Evolutionary conservation across 2,888 invertebrate species (phyloP).

Genomic region (Athalia rosae): DNA sequence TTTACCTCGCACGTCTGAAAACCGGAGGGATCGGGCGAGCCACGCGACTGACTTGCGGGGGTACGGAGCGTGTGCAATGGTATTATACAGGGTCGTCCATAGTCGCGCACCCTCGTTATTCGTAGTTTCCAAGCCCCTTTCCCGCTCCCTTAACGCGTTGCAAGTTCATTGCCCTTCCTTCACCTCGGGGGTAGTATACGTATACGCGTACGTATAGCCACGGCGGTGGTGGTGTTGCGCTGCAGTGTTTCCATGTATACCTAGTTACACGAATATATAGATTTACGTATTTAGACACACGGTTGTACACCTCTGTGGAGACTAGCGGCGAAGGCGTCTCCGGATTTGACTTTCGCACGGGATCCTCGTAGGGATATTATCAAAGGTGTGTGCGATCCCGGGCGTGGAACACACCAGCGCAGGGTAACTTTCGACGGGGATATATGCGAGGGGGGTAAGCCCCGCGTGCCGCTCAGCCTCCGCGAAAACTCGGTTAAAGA

Average conservation of each 20-base stretch:
- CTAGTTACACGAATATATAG: background rate
- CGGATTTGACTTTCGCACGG: no score
- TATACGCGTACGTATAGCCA: no score
- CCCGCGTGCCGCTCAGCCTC: background rate
- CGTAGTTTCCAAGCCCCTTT: background rate
- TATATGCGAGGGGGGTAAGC: background rate
- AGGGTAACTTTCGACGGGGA: background rate
- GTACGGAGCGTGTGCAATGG: background rate
- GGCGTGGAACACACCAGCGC: background rate
- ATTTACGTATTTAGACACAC: background rate
- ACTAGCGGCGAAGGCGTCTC: background rate
- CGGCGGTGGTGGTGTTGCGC: no score
- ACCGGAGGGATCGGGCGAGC: no score
- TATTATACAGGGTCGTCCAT: background rate
- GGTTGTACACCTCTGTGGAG: background rate
- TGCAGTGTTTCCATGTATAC: background rate
- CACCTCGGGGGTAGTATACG: background rate
- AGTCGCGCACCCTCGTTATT: slow-evolving; percentile 26
- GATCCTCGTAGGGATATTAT: no score
- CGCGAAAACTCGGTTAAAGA: background rate
- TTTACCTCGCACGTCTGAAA: no score
- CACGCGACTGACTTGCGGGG: no score
- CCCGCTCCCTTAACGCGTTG: background rate
- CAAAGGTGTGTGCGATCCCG: no score
- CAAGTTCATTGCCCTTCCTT: slow-evolving; percentile 26